Percentiles rank a stretch among this genome's conserved stretches.
Conservation (phyloP, 2,888 invertebrate genomes). For the Chloroclysta siterata region DNA sequence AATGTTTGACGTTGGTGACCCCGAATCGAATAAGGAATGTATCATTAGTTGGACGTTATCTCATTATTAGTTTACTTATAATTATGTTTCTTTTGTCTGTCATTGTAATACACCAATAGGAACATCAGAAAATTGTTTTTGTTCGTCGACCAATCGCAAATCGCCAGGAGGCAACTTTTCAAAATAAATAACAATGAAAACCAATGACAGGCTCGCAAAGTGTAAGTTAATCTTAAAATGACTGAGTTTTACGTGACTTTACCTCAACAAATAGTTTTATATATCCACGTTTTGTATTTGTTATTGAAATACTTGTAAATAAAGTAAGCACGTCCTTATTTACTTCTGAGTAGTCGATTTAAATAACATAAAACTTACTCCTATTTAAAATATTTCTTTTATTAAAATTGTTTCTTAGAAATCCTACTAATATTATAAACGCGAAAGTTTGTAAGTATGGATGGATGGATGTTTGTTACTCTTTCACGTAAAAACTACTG, state of each 20-base stretch:
- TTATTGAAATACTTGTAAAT: not conserved
- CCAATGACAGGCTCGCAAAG: conserved; percentile 20
- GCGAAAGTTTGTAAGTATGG: too few species aligned
- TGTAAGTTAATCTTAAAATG: not conserved
- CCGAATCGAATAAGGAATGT: conserved; percentile 28
- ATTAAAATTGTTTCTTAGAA: too few species aligned
- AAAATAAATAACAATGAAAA: conserved; percentile 26
- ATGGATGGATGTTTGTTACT: too few species aligned
- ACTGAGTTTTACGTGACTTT: conserved; percentile 26
- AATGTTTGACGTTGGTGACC: conserved; percentile 42
- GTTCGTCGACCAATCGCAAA: conserved; percentile 15
- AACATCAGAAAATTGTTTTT: too few species aligned
- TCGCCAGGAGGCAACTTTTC: conserved; percentile 13
- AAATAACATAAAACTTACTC: too few species aligned
- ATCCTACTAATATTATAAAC: too few species aligned
- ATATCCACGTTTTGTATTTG: too few species aligned
- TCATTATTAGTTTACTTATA: conserved; percentile 9
- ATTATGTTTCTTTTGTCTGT: conserved; percentile 10
- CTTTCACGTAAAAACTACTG: too few species aligned
- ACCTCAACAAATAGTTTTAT: not conserved
- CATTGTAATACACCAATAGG: not conserved
- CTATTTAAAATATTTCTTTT: too few species aligned
- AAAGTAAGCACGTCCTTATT: too few species aligned
- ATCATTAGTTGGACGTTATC: conserved; percentile 7
- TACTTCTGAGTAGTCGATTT: too few species aligned